Evolutionary conservation across 2,797 vertebrate genomes (phyloP).

Genomic region (Euphonia xanthogaster): DNA sequence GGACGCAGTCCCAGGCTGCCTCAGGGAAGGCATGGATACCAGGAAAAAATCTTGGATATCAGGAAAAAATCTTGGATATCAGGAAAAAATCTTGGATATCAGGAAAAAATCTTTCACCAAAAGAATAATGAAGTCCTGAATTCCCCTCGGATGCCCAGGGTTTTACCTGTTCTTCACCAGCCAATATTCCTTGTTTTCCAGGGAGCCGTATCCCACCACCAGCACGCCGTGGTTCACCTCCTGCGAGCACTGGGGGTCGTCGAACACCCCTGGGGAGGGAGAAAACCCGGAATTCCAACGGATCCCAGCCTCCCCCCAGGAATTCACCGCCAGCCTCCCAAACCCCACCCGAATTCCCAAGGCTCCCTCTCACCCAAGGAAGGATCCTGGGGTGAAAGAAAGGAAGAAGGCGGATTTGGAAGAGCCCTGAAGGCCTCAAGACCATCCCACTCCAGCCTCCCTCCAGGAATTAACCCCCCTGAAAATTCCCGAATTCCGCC

Average conservation of each 20-base stretch:
- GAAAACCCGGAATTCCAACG: fast-evolving
- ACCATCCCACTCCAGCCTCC: background rate
- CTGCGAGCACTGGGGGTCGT: conserved; percentile 79
- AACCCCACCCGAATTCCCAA: background rate
- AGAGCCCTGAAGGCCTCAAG: too few relatives aligned
- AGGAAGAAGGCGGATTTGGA: fast-evolving
- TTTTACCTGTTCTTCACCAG: conserved; percentile 94
- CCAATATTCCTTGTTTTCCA: conserved; percentile 85
- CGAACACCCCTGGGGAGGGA: conserved; percentile 82
- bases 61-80: too few relatives aligned
- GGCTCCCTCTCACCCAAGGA: fast-evolving
- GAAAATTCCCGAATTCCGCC: fast-evolving
- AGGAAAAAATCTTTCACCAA: too few relatives aligned
- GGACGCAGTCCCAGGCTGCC: too few relatives aligned
- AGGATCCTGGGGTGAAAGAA: fast-evolving
- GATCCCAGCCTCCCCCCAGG: background rate
- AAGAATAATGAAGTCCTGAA: too few relatives aligned
- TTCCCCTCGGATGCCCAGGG: fast-evolving
- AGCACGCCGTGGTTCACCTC: conserved; percentile 85
- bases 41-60: too few relatives aligned
- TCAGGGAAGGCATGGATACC: too few relatives aligned
- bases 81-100: too few relatives aligned
- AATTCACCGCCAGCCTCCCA: background rate
- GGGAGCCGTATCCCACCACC: conserved; percentile 84
- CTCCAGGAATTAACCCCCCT: background rate